These are phyloP conservation scores for Thereuonema tuberculata DNA, from an alignment of 1,140 invertebrate genomes.

Conservation along the genomic window DNA sequence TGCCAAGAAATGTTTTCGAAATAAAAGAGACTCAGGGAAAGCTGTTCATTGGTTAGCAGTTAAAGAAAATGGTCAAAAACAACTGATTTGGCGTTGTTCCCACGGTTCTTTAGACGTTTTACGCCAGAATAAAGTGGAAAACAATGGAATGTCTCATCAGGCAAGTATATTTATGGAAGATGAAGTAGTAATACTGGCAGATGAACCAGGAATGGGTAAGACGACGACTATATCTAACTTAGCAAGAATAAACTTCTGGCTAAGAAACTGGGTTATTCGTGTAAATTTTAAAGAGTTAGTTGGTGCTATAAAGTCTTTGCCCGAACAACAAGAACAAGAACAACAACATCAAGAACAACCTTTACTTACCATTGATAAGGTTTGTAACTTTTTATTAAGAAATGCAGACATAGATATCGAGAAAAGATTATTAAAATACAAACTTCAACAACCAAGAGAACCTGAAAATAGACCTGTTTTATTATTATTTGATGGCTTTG, in stretches of 20 bases:
- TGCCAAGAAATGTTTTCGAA: not conserved
- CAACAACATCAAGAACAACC: not conserved
- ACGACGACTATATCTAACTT: not conserved
- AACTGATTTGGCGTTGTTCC: not conserved
- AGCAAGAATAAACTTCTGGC: not conserved
- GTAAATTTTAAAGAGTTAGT: not conserved
- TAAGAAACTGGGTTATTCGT: not conserved
- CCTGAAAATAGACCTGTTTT: not conserved
- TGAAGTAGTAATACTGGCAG: not conserved
- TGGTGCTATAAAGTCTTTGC: not conserved
- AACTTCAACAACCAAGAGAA: not conserved
- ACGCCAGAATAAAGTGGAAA: not conserved
- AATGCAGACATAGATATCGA: not conserved
- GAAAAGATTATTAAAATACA: not conserved
- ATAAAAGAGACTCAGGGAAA: not conserved
- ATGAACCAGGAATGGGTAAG: slow-evolving; percentile 4
- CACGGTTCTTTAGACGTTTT: not conserved
- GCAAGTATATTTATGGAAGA: not conserved
- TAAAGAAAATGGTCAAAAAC: not conserved
- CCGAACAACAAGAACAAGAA: not conserved
- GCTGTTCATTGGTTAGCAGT: not conserved
- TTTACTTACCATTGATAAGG: not conserved
- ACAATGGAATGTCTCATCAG: not conserved
- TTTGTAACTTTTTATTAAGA: not conserved
- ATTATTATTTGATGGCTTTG: not conserved